These are phyloP conservation scores for Lissonota sp. DNA, from an alignment of 2,888 invertebrate genomes.

Conservation along the genomic window DNA sequence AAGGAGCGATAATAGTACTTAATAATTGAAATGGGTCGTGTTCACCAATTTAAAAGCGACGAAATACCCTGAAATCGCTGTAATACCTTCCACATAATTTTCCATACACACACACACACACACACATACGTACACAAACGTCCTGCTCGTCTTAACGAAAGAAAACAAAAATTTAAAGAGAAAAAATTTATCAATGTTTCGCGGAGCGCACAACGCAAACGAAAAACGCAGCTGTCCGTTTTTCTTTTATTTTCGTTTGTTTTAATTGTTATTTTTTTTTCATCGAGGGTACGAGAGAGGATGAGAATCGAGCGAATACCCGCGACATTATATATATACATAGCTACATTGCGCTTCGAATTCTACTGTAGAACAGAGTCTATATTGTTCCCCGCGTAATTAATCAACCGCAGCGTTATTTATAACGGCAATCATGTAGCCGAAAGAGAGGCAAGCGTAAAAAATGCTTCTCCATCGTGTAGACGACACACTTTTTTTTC, in stretches of 20 bases:
- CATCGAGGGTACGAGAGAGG: not conserved
- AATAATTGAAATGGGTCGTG: slow-evolving; percentile 42
- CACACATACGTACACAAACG: slow-evolving; percentile 10
- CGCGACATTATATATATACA: slow-evolving; percentile 17
- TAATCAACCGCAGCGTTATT: slow-evolving; percentile 50
- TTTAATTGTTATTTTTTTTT: slow-evolving; percentile 19
- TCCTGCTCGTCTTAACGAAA: slow-evolving; percentile 1
- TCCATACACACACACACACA: slow-evolving; percentile 24
- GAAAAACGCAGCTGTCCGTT: not conserved
- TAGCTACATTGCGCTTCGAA: slow-evolving; percentile 56
- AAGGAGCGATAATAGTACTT: slow-evolving; percentile 41
- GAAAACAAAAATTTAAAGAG: not conserved
- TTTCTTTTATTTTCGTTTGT: slow-evolving; percentile 29
- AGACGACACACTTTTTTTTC: slow-evolving; percentile 47
- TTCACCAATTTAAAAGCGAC: slow-evolving; percentile 42
- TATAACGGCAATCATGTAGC: slow-evolving; percentile 55
- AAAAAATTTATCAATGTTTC: slow-evolving; percentile 45
- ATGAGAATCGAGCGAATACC: slow-evolving; percentile 21
- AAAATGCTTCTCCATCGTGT: slow-evolving; percentile 42
- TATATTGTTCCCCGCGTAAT: slow-evolving; percentile 55
- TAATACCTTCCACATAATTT: slow-evolving; percentile 35
- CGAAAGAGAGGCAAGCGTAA: slow-evolving; percentile 3
- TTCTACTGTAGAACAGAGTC: slow-evolving; percentile 55
- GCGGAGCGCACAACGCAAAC: slow-evolving; percentile 59
- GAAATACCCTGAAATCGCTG: slow-evolving; percentile 18